These are phyloP conservation scores for Oreochromis spilurus DNA, from an alignment of 2,113 vertebrate genomes.

Conservation along the genomic window DNA sequence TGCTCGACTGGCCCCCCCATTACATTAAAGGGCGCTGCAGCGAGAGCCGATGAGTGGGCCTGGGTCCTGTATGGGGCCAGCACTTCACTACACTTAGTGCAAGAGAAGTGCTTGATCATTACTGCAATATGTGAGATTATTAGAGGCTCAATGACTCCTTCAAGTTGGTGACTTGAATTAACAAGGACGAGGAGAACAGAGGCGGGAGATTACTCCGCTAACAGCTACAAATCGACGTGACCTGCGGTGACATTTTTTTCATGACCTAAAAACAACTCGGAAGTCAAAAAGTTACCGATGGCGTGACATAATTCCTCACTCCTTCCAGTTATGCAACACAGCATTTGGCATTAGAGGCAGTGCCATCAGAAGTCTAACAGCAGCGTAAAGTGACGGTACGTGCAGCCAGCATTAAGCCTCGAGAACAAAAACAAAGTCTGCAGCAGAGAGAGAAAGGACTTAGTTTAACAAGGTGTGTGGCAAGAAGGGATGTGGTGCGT, in stretches of 20 bases:
- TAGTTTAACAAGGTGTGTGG: conserved; percentile 32
- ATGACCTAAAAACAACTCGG: not conserved
- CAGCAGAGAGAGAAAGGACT: not conserved
- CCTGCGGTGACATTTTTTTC: not conserved
- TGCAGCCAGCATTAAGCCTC: conserved; percentile 7
- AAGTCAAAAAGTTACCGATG: not conserved
- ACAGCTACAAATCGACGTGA: not conserved
- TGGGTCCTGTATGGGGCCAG: conserved; percentile 18
- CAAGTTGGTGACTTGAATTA: conserved; percentile 3
- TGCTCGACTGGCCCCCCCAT: conserved; percentile 47
- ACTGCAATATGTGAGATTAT: conserved; percentile 27
- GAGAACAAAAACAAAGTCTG: conserved; percentile 29
- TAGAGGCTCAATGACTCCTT: conserved; percentile 10
- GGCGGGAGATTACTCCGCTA: not conserved
- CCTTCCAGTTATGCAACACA: conserved; percentile 42
- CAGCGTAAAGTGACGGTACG: not conserved
- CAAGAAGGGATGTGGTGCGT: not conserved
- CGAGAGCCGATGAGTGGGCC: conserved; percentile 18
- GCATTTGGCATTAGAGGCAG: conserved; percentile 18
- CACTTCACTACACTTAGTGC: not conserved
- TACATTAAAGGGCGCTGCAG: conserved; percentile 42
- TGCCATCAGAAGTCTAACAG: not conserved
- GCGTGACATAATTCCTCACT: conserved; percentile 10
- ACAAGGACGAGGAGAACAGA: not conserved
- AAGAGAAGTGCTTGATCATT: conserved; percentile 11